Percentiles rank a stretch among this genome's conserved stretches.
phyloP scores from a whole-genome alignment of 2,113 vertebrate genomes.

The Sminthopsis crassicaudata region DNA sequence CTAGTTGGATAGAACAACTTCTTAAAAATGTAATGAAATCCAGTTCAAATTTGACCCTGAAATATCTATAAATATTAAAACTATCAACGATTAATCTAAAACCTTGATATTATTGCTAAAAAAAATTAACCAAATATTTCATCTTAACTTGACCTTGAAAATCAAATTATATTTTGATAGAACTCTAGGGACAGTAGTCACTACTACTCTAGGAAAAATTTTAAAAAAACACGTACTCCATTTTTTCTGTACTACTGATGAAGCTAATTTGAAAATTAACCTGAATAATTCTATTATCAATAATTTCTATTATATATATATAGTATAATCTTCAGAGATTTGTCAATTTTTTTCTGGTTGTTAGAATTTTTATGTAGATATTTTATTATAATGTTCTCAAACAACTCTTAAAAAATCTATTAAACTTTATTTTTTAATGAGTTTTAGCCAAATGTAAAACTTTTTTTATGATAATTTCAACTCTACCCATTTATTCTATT shows the following conservation, averaged over 20 bases:
- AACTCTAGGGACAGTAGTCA: background rate
- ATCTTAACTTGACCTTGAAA: conserved; percentile 35
- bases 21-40: conserved; percentile 45
- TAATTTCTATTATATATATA: conserved; percentile 8
- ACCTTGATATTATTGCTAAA: conserved; percentile 15
- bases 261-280: background rate
- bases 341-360: conserved; percentile 20
- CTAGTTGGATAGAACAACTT: conserved; percentile 25
- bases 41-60: conserved; percentile 5
- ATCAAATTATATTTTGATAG: conserved; percentile 10
- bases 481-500: conserved; percentile 13
- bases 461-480: background rate
- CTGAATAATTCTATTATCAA: conserved; percentile 5
- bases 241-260: conserved; percentile 28
- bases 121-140: conserved; percentile 27
- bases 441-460: background rate
- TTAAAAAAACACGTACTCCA: conserved; percentile 11
- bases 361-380: conserved; percentile 14
- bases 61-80: conserved; percentile 46
- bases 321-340: conserved; percentile 29
- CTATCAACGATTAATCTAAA: conserved; percentile 22
- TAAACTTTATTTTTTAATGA: conserved; percentile 1
- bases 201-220: background rate
- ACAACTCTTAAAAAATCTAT: background rate
- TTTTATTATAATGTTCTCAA: conserved; percentile 6